A percentile compares a stretch with the other conserved stretches of the same genome.
phyloP scores from a whole-genome alignment of 2,113 vertebrate species.

The Ictalurus furcatus region DNA sequence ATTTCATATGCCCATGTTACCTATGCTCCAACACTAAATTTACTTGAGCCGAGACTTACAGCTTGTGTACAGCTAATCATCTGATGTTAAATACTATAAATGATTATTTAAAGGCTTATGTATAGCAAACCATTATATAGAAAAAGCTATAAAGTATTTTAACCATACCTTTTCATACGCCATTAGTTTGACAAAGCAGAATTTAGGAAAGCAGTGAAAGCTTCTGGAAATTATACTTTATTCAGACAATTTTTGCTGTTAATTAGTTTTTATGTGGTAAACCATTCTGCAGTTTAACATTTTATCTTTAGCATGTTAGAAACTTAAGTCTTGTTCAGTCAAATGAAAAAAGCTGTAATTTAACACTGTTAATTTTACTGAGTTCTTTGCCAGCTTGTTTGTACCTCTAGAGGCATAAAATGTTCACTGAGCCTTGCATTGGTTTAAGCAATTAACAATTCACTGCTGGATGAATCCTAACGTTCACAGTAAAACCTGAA shows the following conservation, averaged over 20 bases:
- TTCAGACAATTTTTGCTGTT: not conserved
- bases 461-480: not conserved
- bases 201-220: not conserved
- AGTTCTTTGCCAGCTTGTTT: constrained; percentile 6
- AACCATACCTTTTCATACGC: not conserved
- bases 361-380: constrained; percentile 20
- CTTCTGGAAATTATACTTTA: not conserved
- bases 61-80: not conserved
- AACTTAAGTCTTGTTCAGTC: constrained; percentile 16
- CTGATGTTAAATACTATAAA: not conserved
- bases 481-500: not conserved
- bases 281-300: not conserved
- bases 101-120: not conserved
- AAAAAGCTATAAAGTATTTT: not conserved
- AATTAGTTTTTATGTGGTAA: constrained; percentile 2
- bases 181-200: not conserved
- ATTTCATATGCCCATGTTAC: not conserved
- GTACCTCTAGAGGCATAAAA: constrained; percentile 14
- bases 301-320: constrained; percentile 15
- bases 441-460: constrained; percentile 28
- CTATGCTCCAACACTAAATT: not conserved
- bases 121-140: not conserved
- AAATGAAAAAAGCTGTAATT: constrained; percentile 30
- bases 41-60: not conserved
- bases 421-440: constrained; percentile 13